Conservation (phyloP, 2,113 vertebrate species). For the Urocynchramus pylzowi region DNA sequence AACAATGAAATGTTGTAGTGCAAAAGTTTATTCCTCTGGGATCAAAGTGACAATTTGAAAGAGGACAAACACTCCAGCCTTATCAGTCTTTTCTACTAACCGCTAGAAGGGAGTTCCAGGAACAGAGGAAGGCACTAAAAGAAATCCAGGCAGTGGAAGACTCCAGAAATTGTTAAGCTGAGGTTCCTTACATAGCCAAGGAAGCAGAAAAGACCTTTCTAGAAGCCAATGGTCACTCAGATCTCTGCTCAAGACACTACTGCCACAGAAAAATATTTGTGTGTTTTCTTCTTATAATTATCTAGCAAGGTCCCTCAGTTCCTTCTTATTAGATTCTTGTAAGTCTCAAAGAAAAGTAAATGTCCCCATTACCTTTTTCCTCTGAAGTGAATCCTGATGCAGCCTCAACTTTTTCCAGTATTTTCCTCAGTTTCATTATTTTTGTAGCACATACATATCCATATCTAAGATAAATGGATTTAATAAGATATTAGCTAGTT, state of each 20-base stretch:
- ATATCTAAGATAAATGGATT: conserved; percentile 77
- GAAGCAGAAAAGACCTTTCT: background rate
- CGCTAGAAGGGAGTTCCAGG: background rate
- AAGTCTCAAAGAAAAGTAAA: background rate
- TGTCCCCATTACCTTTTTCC: conserved; percentile 85
- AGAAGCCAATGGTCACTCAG: background rate
- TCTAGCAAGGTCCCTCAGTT: background rate
- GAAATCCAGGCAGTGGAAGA: background rate
- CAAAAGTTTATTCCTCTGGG: background rate
- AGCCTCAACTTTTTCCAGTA: conserved; percentile 96
- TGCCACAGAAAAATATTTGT: background rate
- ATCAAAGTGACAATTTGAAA: background rate
- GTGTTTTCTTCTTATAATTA: background rate
- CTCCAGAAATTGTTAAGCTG: background rate
- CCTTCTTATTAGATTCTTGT: background rate
- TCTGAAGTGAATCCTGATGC: conserved; percentile 98
- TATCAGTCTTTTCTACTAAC: background rate
- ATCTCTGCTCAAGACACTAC: background rate
- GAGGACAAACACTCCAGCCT: background rate
- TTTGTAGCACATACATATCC: conserved; percentile 98
- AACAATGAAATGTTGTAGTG: background rate
- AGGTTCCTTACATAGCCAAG: background rate
- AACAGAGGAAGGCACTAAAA: background rate
- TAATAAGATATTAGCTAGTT: conserved; percentile 28
- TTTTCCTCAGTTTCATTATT: conserved; percentile 97